phyloP scores from a whole-genome alignment of 2,113 vertebrate genomes.

The Malurus elegans region DNA sequence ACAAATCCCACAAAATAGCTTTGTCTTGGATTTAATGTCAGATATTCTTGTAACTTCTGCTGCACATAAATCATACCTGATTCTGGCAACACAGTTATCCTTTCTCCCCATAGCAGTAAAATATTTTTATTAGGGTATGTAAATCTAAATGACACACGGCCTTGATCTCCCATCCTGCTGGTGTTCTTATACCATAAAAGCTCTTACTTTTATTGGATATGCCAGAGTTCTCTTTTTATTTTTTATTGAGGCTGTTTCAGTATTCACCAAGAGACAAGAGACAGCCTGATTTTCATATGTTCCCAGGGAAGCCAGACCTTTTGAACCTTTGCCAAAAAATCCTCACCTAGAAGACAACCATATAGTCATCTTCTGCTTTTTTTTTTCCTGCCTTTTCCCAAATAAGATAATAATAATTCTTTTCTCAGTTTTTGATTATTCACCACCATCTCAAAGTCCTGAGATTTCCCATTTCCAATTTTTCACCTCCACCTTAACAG shows the following conservation, averaged over 20 bases:
- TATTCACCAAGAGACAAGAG: neutral
- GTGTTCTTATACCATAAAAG: neutral
- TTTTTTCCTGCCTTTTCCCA: neutral
- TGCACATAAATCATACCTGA: neutral
- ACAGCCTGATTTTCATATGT: neutral
- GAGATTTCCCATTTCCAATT: neutral
- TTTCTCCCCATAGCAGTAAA: neutral
- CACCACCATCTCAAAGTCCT: neutral
- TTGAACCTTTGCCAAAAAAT: neutral
- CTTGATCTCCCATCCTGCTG: neutral
- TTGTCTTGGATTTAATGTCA: neutral
- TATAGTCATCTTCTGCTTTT: neutral
- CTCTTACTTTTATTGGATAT: neutral
- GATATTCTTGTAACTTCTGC: neutral
- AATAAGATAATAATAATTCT: neutral
- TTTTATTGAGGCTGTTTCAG: constrained; percentile 9
- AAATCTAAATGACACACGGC: neutral
- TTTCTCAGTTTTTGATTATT: neutral
- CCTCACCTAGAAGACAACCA: neutral
- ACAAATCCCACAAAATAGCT: neutral
- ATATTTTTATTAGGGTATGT: constrained; percentile 21
- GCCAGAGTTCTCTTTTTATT: neutral
- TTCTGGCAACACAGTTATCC: neutral
- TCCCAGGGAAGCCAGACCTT: neutral
- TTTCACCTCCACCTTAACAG: neutral